Evolutionary conservation across 1,140 invertebrate genomes (phyloP), one percentile per base, ranked within the genome.

Genomic region (Araneus ventricosus): DNA sequence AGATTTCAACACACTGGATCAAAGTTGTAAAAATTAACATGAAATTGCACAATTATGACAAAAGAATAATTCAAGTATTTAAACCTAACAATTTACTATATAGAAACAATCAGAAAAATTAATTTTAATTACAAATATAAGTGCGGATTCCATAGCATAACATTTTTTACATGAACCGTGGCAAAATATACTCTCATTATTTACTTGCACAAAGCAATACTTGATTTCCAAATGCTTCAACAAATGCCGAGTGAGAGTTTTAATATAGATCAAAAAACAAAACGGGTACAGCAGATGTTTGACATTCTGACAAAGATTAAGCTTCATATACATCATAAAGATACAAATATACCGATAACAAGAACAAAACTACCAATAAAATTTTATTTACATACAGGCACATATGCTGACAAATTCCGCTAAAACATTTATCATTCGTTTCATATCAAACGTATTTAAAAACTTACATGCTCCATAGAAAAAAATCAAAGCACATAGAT

Each of bases 361-460:
- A 91, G 52, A 84, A 93, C 61, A 87, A 93, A 88, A 86, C 61
- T 88, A 88, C 34, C 84, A 87, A 88, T 93, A 93, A 93, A 93
- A 93, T 93, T 93, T 93, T 93, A 87, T 93, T 87, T 93, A 93
- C 91, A 93, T 88, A 93, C 84, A 93, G 91, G 91, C 91, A 93
- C 91, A 93, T 87, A 93, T 84, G 91, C 85, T 93, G 61, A 93
- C 57, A 41, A 70, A 86, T 84, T 87, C n/a, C 17, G 57, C 63
- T 80, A 80, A 70, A 79, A 91, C 75, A 84, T 84, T 84, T 91
- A 91, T 52, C 22, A 61, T 61, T 84, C 57, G 27, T 63, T 91
- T 84, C 22, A 79, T 70, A 52, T 37, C 22, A 82, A 91, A 90
- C 80, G 84, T 59, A 63, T 84, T 63, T 84, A 63, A 86, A 63